A percentile compares a stretch with the other conserved stretches of the same genome.
These are phyloP conservation scores for Cinclus mexicanus DNA, from an alignment of 2,113 vertebrate genomes.

Conservation along the genomic window DNA sequence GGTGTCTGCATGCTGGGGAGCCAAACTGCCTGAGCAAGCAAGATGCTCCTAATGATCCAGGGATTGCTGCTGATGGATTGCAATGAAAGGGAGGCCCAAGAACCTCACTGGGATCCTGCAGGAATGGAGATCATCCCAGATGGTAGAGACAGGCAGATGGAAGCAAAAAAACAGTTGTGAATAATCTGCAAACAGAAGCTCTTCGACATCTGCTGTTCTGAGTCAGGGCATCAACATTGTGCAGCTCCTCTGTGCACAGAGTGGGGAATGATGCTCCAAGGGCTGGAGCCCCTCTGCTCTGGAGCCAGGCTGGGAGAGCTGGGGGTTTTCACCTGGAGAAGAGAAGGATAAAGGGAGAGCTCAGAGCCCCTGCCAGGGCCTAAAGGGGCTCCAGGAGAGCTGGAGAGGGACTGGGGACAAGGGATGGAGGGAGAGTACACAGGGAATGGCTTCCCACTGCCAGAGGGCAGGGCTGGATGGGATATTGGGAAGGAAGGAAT, in stretches of 20 bases:
- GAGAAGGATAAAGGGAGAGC: background rate
- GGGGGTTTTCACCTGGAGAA: background rate
- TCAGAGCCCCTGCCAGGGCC: background rate
- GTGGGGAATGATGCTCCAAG: background rate
- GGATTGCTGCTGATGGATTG: background rate
- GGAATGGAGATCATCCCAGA: background rate
- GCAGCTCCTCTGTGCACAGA: background rate
- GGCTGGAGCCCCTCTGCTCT: background rate
- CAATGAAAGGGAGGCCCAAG: background rate
- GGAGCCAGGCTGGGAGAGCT: background rate
- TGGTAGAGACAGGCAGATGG: background rate
- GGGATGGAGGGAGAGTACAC: background rate
- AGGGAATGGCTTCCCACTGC: background rate
- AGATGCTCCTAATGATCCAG: background rate
- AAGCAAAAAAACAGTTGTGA: background rate
- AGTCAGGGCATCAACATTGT: background rate
- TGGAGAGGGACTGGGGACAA: background rate
- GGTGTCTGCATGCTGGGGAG: background rate
- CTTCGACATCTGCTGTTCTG: background rate
- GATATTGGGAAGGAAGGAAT: background rate
- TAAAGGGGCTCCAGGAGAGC: background rate
- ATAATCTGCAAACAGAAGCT: conserved; percentile 3
- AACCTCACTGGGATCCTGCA: background rate
- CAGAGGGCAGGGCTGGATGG: background rate
- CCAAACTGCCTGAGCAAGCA: background rate